Evolutionary conservation across 2,797 vertebrate genomes (phyloP).

Genomic region (Chiroxiphia lanceolata): DNA sequence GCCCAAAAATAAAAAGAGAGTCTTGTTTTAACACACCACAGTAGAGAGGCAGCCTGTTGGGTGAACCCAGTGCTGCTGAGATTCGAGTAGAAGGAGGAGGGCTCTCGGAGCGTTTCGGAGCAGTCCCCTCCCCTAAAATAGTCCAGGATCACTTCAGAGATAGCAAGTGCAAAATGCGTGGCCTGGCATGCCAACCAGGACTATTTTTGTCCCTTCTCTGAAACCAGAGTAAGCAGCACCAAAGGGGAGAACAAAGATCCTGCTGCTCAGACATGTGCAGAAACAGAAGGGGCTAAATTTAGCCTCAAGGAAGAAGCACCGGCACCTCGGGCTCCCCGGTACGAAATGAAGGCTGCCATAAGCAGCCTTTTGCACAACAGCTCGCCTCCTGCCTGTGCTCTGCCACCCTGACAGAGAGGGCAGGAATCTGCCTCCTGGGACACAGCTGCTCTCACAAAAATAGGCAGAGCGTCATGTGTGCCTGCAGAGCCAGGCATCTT

Average conservation of each 20-base stretch:
- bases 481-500: neutral
- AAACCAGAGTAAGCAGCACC: neutral
- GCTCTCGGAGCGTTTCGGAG: neutral
- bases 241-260: conserved; percentile 23
- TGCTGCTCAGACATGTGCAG: neutral
- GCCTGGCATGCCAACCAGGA: neutral
- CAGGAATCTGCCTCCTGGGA: neutral
- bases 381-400: accelerated
- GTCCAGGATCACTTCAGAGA: neutral
- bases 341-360: neutral
- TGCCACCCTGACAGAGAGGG: accelerated
- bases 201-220: conserved; percentile 56
- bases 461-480: neutral
- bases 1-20: neutral
- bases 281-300: conserved; percentile 57
- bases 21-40: neutral
- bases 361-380: neutral
- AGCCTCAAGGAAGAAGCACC: conserved; percentile 39
- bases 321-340: neutral
- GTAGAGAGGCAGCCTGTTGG: neutral
- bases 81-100: neutral
- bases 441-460: neutral
- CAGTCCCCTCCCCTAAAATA: neutral
- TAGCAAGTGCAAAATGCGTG: neutral
- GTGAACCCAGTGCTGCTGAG: neutral